A percentile compares a stretch with the other conserved stretches of the same genome.
Conservation (phyloP, 2,888 invertebrate species). For the Prenolepis imparis region DNA sequence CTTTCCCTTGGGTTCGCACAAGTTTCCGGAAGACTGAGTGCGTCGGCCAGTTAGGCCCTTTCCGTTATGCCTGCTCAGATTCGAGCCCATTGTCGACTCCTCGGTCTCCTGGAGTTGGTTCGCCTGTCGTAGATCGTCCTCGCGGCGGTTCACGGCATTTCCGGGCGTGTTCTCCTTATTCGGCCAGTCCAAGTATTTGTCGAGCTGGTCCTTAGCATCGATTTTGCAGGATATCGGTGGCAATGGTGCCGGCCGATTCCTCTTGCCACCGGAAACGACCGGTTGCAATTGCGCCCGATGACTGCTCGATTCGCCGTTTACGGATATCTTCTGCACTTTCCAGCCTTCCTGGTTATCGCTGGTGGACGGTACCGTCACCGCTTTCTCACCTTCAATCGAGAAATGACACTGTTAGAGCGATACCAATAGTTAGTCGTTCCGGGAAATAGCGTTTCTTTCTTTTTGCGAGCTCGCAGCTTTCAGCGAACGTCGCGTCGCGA, state of each 20-base stretch:
- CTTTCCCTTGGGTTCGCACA: slow-evolving; percentile 88
- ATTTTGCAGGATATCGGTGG: slow-evolving; percentile 78
- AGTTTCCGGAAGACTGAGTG: slow-evolving; percentile 92
- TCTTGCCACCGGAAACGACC: slow-evolving; percentile 67
- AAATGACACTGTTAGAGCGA: neutral
- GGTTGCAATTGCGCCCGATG: slow-evolving; percentile 73
- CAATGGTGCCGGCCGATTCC: slow-evolving; percentile 63
- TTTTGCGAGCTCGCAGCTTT: neutral
- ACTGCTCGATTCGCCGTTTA: slow-evolving; percentile 74
- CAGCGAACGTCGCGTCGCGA: neutral
- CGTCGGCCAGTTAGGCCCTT: slow-evolving; percentile 91
- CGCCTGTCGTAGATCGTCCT: slow-evolving; percentile 34
- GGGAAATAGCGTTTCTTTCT: neutral
- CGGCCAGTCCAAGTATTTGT: slow-evolving; percentile 80
- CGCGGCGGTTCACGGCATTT: slow-evolving; percentile 75
- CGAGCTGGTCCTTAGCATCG: slow-evolving; percentile 79
- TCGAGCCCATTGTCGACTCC: slow-evolving; percentile 90
- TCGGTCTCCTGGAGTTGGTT: slow-evolving; percentile 46
- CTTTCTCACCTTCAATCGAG: slow-evolving; percentile 82
- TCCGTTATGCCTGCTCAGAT: slow-evolving; percentile 92
- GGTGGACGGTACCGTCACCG: slow-evolving; percentile 75
- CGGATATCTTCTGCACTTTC: slow-evolving; percentile 75
- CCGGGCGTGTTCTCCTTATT: slow-evolving; percentile 82
- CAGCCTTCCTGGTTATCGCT: slow-evolving; percentile 76
- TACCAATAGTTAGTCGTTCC: slow-evolving; percentile 7